Evolutionary conservation across 2,888 invertebrate genomes (phyloP).

Genomic region (Drosophila meridiana): DNA sequence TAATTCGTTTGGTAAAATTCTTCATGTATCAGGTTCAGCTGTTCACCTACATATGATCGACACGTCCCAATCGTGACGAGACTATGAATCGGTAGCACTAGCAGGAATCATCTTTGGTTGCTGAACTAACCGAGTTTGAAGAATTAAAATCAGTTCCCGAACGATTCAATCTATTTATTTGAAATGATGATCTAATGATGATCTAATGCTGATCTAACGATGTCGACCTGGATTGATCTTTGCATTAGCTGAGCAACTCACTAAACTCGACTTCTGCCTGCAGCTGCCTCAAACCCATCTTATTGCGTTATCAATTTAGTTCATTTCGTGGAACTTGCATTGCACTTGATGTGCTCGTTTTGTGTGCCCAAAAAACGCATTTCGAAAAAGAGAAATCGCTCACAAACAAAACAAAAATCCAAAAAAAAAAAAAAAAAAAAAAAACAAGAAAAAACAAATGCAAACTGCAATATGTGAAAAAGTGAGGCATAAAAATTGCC

Average conservation of each 20-base stretch:
- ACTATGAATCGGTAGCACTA: no score
- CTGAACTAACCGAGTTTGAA: background rate
- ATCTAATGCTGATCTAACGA: background rate
- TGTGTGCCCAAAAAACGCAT: slow-evolving; percentile 8
- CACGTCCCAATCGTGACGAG: background rate
- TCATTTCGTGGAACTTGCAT: background rate
- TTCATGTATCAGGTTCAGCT: background rate
- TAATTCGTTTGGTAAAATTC: no score
- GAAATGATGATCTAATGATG: background rate
- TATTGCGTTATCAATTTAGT: background rate
- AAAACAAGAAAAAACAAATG: slow-evolving; percentile 37
- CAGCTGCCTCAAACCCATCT: fast-evolving
- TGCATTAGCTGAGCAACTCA: background rate
- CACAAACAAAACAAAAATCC: slow-evolving; percentile 13
- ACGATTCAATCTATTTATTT: background rate
- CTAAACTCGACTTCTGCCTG: background rate
- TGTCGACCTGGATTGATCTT: background rate
- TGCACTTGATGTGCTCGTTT: background rate
- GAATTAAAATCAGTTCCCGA: background rate
- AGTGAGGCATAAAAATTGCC: slow-evolving; percentile 6
- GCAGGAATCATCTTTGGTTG: background rate
- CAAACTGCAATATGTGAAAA: slow-evolving; percentile 24
- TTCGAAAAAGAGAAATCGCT: slow-evolving; percentile 51
- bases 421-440: slow-evolving; percentile 25
- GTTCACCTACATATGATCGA: background rate